Evolutionary conservation across 1,140 invertebrate genomes (phyloP).

Genomic region (Andrena cerasifolii): DNA sequence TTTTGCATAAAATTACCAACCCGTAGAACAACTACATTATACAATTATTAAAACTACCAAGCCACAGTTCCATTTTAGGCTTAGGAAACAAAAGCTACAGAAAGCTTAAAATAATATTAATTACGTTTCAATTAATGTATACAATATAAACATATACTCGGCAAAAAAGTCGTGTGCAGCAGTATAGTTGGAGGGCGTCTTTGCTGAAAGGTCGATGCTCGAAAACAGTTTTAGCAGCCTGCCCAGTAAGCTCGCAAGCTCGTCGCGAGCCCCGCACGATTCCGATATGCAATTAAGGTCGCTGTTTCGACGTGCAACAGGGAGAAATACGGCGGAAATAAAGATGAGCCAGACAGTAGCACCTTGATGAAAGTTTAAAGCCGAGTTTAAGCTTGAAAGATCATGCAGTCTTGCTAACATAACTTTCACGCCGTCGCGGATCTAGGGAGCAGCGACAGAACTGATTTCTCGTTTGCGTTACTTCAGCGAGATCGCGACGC

Average conservation of each 20-base stretch:
- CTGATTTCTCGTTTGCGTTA: constrained; percentile 39
- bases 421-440: constrained; percentile 7
- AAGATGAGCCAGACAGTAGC: not conserved
- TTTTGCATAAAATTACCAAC: no score
- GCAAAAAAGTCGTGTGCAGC: no score
- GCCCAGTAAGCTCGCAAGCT: constrained; percentile 54
- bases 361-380: constrained; percentile 37
- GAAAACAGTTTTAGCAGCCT: constrained; percentile 54
- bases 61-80: no score
- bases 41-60: no score
- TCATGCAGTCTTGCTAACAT: not conserved
- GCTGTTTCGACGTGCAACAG: constrained; percentile 14
- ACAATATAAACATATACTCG: no score
- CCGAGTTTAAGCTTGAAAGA: constrained; percentile 31
- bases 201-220: constrained; percentile 2
- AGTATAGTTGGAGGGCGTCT: not conserved
- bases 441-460: not conserved
- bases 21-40: no score
- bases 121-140: no score
- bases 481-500: constrained; percentile 23
- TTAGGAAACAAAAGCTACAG: no score
- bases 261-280: constrained; percentile 34
- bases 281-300: constrained; percentile 42
- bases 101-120: no score
- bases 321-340: constrained; percentile 9